Evolutionary conservation across 2,888 invertebrate genomes (phyloP).

Genomic region (Clunio marinus): DNA sequence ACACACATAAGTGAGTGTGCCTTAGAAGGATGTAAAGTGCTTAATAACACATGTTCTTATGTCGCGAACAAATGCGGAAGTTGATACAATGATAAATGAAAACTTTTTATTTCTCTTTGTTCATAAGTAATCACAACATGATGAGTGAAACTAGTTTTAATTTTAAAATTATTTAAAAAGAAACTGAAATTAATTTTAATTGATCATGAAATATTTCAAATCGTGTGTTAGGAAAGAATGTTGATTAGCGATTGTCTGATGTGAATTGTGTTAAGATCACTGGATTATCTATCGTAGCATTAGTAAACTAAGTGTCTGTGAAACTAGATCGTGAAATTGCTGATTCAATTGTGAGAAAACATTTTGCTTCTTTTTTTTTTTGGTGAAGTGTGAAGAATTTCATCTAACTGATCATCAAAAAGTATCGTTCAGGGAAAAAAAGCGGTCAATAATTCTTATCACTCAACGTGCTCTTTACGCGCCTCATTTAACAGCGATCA

Average conservation of each 20-base stretch:
- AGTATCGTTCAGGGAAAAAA: too few relatives aligned
- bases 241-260: neutral
- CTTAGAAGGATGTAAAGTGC: neutral
- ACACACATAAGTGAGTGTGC: neutral
- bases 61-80: neutral
- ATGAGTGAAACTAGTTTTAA: too few relatives aligned
- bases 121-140: too few relatives aligned
- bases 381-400: neutral
- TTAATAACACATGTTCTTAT: neutral
- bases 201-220: neutral
- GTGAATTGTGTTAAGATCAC: neutral
- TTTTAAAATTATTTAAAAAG: too few relatives aligned
- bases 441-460: constrained; percentile 18
- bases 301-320: neutral
- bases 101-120: neutral
- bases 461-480: constrained; percentile 21
- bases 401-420: neutral
- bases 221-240: neutral
- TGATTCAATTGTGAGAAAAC: neutral
- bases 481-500: constrained; percentile 33
- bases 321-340: neutral
- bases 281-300: neutral
- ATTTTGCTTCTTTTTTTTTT: neutral
- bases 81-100: neutral
- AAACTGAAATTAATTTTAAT: neutral